phyloP scores from a whole-genome alignment of 2,113 vertebrate species.

The Pseudolaguvia tuberculata region DNA sequence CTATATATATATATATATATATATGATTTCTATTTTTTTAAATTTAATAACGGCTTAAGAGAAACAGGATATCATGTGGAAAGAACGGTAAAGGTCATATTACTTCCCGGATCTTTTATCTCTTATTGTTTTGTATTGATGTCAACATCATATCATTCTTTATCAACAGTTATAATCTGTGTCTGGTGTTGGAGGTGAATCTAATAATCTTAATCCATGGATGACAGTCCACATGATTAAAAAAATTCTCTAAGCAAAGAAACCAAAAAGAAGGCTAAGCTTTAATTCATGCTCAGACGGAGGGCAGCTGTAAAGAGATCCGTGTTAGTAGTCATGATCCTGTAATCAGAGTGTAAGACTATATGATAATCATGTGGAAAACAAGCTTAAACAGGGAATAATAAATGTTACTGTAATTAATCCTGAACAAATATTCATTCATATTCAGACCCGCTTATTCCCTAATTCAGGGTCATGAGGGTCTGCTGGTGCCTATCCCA shows the following conservation, averaged over 20 bases:
- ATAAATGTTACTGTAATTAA: background rate
- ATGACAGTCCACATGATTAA: conserved; percentile 29
- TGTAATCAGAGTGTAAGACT: background rate
- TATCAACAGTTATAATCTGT: background rate
- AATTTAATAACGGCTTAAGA: background rate
- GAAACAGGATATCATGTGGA: background rate
- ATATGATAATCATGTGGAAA: background rate
- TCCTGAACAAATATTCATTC: background rate
- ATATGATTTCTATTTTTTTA: background rate
- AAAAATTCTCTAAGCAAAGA: conserved; percentile 31
- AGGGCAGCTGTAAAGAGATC: conserved; percentile 20
- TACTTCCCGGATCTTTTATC: background rate
- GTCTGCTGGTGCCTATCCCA: too few relatives aligned
- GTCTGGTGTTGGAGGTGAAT: background rate
- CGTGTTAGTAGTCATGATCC: background rate
- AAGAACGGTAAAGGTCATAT: conserved; percentile 30
- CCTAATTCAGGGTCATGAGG: too few relatives aligned
- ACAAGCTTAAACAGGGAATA: background rate
- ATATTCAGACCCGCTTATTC: background rate
- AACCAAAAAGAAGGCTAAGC: conserved; percentile 24
- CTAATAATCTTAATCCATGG: conserved; percentile 9
- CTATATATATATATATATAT: too few relatives aligned
- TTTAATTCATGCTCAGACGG: conserved; percentile 19
- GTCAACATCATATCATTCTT: background rate
- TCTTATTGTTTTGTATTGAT: background rate